Evolutionary conservation across 2,113 vertebrate genomes (phyloP), one percentile per base, ranked within the genome.

Genomic region (Microcebus ravelobensis): DNA sequence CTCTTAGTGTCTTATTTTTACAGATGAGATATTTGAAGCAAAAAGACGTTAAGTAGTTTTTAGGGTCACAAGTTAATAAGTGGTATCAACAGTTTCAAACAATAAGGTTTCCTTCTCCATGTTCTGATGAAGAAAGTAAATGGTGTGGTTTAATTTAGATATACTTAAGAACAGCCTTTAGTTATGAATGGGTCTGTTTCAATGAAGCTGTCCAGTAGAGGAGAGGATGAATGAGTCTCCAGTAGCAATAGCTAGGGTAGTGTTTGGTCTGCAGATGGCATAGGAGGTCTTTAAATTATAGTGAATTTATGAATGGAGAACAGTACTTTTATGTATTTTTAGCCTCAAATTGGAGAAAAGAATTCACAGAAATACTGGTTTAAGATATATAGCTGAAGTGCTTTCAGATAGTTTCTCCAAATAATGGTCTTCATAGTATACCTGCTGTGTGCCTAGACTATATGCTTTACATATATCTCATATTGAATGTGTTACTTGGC

Each of bases 41-140:
- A 71, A 87, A 23, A 73, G n/a, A 42, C 36, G 3, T 74, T 61
- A 81, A 81, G 57, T 90, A 52, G 10, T 90, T 52, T 85, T 92
- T 67, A 85, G 21, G 10, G 21, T 76, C 42, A n/a, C 45, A 76
- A 45, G 45, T 83, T 94, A 83, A 13, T 85, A 89, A 85, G 55
- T 73, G 29, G 57, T 61, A 90, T 57, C n/a, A 90, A 17, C 39
- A 70, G 57, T 13, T 94, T 83, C 36, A 87, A 63, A 90, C 50
- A 90, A 61, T 87, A 76, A 55, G 31, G 5, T 87, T 80, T 95
- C 42, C 57, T 93, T 81, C 59, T 79, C 57, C 11, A 34, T 79
- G 5, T 84, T 93, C 45, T 81, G n/a, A 73, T 65, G 55, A 93
- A 93, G 42, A 77, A 92, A 94, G 52, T 67, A 92, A 92, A 86